Evolutionary conservation across 2,113 vertebrate genomes (phyloP).

Genomic region (Cebus imitator): DNA sequence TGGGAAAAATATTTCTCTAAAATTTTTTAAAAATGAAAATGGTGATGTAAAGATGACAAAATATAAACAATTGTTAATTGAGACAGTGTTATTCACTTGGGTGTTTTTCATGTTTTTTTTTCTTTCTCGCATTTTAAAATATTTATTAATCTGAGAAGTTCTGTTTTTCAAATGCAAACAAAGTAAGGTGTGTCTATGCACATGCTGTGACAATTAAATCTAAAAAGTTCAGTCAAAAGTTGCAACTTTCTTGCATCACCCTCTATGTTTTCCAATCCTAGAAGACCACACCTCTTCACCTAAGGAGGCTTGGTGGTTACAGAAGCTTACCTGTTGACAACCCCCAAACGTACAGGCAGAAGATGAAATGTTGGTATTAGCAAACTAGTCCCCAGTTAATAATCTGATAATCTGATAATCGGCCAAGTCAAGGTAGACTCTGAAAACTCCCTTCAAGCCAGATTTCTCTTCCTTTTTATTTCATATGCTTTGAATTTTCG

Average conservation of each 20-base stretch:
- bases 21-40: neutral
- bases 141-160: neutral
- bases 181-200: neutral
- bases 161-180: slow-evolving; percentile 16
- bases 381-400: neutral
- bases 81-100: neutral
- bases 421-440: neutral
- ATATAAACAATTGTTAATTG: neutral
- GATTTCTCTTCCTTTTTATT: neutral
- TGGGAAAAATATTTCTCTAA: neutral
- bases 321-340: neutral
- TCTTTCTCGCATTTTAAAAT: neutral
- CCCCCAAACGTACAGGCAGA: neutral
- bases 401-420: neutral
- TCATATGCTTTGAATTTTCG: neutral
- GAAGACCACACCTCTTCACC: neutral
- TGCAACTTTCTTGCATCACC: neutral
- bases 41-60: neutral
- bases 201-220: neutral
- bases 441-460: neutral
- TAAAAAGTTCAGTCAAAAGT: neutral
- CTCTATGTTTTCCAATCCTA: neutral
- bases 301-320: neutral
- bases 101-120: neutral
- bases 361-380: neutral